Base-by-base conservation (phyloP, 2,797 vertebrate species). In the Syndactyla subalaris region DNA sequence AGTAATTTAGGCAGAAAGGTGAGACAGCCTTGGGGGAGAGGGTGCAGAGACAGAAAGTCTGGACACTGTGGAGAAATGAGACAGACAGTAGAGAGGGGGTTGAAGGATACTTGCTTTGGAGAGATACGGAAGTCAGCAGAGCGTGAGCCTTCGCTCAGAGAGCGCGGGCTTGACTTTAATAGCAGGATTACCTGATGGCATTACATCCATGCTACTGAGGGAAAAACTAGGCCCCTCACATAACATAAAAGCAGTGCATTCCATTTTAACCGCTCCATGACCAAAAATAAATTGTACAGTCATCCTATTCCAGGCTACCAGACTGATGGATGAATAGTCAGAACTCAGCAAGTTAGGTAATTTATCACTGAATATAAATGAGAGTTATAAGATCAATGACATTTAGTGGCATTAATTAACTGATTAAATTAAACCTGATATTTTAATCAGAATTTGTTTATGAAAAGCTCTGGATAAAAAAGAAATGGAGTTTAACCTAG, bases 321-420 rank as follows among this genome's bases (percentile, higher is more conserved):
- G 83, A 94, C 74, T 85, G 85, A 96, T 95, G 90, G 68, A 88
- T 97, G 84, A 97, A 97, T 93, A 96, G 96, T 95, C 94, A 96
- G 92, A 98, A 97, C 96, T 97, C 96, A 96, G 96, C 91, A 97
- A 98, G 97, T 95, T 97, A 97, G 95, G 88, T 97, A 97, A 98
- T 98, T 98, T 97, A 92, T 90, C 92, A 95, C 85, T 97, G 97
- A 97, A 98, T 98, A 94, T 96, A 97, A 98, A 98, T 98, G 97
- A 98, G 97, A 98, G 34, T 97, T 98, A 93, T 92, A 97, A 98
- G 97, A 98, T 98, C 98, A 98, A 97, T 98, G 98, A 98, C 98
- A 98, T 98, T 98, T 98, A 97, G 97, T 98, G 98, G 98, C 98
- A 98, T 98, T 98, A 98, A 98, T 98, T 98, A 98, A 98, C 98